A percentile compares a stretch with the other conserved stretches of the same genome.
Evolutionary conservation across 2,797 vertebrate species (phyloP).

Genomic region (Hephaestus fuliginosus): DNA sequence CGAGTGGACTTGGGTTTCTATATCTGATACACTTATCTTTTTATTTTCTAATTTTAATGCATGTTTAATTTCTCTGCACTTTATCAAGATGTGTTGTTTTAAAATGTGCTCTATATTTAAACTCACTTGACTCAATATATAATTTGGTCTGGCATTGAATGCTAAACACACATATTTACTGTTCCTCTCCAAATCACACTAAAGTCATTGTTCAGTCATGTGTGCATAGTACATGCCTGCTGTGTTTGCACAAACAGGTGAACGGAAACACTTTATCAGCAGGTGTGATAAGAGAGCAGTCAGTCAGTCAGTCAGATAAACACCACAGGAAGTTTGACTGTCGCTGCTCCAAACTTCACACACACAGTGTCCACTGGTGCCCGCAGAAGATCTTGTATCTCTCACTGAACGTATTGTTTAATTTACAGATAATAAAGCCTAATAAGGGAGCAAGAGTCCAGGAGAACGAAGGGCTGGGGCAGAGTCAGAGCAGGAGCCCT

Average conservation of each 20-base stretch:
- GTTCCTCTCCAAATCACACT: slow-evolving; percentile 5
- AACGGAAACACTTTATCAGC: slow-evolving; percentile 41
- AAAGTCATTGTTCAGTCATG: slow-evolving; percentile 24
- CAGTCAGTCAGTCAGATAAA: slow-evolving; percentile 26
- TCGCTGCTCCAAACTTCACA: background rate
- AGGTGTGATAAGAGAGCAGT: slow-evolving; percentile 51
- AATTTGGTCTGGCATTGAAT: background rate
- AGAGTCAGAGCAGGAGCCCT: too few species aligned
- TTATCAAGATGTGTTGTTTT: background rate
- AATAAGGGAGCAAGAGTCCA: background rate
- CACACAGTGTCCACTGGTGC: background rate
- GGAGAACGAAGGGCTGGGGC: too few species aligned
- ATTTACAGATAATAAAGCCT: background rate
- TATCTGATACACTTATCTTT: slow-evolving; percentile 29
- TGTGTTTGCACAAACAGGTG: slow-evolving; percentile 47
- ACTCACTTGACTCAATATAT: background rate
- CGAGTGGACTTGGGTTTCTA: slow-evolving; percentile 31
- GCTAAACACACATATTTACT: background rate
- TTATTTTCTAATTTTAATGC: slow-evolving; percentile 18
- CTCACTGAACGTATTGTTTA: background rate
- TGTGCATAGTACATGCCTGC: background rate
- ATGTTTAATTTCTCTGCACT: slow-evolving; percentile 8
- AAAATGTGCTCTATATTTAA: background rate
- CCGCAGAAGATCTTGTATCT: background rate
- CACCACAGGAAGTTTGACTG: background rate